These are phyloP conservation scores for Onthophagus taurus DNA, from an alignment of 1,140 invertebrate species.

Conservation along the genomic window DNA sequence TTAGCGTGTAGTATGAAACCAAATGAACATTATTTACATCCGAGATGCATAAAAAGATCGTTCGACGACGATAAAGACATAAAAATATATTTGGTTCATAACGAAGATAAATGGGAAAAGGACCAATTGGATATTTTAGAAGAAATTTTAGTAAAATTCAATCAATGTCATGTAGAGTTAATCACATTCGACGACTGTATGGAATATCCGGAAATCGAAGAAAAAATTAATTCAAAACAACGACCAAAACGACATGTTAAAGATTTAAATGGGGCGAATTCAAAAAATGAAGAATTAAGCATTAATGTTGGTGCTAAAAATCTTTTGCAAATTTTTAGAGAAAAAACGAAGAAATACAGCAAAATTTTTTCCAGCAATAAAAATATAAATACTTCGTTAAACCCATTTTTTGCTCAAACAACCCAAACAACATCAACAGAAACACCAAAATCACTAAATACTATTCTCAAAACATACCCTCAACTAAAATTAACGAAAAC, in stretches of 20 bases:
- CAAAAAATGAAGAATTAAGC: conserved; percentile 11
- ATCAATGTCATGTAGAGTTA: conserved; percentile 12
- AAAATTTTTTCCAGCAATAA: neutral
- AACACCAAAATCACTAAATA: conserved; percentile 15
- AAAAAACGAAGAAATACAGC: neutral
- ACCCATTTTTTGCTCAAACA: neutral
- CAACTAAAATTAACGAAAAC: conserved; percentile 19
- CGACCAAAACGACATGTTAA: conserved; percentile 11
- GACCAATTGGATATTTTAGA: conserved; percentile 22
- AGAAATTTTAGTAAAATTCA: conserved; percentile 18
- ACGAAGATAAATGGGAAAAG: conserved; percentile 18
- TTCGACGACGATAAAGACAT: neutral
- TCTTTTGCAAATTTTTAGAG: conserved; percentile 17
- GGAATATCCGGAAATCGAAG: too few relatives aligned
- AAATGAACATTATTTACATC: neutral
- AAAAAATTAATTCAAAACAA: neutral
- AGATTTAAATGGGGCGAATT: conserved; percentile 1
- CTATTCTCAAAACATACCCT: conserved; percentile 17
- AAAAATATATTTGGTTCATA: conserved; percentile 25
- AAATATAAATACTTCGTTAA: neutral
- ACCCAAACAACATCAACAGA: conserved; percentile 6
- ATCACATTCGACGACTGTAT: too few relatives aligned
- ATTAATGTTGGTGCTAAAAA: conserved; percentile 18
- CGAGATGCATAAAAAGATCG: conserved; percentile 6
- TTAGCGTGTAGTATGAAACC: conserved; percentile 19